phyloP scores from a whole-genome alignment of 2,888 invertebrate genomes.

The Chrysolina americana region DNA sequence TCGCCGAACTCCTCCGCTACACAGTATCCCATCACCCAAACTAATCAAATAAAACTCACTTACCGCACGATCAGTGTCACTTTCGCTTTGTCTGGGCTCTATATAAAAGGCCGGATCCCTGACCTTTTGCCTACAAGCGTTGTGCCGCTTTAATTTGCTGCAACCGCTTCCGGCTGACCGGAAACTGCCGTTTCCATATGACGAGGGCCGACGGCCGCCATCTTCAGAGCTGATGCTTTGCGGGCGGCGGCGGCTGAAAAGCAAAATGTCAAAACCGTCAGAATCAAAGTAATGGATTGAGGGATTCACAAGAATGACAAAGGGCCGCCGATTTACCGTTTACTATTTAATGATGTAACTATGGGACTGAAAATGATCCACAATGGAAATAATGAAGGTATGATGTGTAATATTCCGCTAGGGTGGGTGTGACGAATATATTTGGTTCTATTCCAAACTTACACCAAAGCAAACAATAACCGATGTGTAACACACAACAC shows the following conservation, averaged over 20 bases:
- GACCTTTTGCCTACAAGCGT: conserved; percentile 67
- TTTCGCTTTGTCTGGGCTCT: conserved; percentile 49
- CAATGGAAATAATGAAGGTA: too few species aligned
- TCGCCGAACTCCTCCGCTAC: too few species aligned
- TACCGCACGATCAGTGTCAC: conserved; percentile 55
- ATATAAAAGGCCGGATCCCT: conserved; percentile 57
- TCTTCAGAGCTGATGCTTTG: conserved; percentile 66
- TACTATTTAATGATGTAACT: too few species aligned
- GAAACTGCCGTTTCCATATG: conserved; percentile 61
- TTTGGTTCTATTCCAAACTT: too few species aligned
- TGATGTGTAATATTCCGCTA: too few species aligned
- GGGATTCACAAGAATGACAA: too few species aligned
- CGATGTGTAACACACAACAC: too few species aligned
- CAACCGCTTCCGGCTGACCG: conserved; percentile 65
- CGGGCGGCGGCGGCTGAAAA: conserved; percentile 62
- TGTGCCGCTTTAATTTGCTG: conserved; percentile 67
- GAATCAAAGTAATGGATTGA: neutral
- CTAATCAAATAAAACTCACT: conserved; percentile 43
- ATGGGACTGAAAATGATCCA: too few species aligned
- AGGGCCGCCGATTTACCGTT: too few species aligned
- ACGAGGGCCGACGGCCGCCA: conserved; percentile 50
- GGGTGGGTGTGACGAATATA: too few species aligned
- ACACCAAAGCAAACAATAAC: too few species aligned
- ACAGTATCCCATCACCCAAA: too few species aligned
- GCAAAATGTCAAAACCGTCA: conserved; percentile 31